These are phyloP conservation scores for Hedychridium roseum DNA, from an alignment of 2,888 invertebrate genomes.

Conservation along the genomic window DNA sequence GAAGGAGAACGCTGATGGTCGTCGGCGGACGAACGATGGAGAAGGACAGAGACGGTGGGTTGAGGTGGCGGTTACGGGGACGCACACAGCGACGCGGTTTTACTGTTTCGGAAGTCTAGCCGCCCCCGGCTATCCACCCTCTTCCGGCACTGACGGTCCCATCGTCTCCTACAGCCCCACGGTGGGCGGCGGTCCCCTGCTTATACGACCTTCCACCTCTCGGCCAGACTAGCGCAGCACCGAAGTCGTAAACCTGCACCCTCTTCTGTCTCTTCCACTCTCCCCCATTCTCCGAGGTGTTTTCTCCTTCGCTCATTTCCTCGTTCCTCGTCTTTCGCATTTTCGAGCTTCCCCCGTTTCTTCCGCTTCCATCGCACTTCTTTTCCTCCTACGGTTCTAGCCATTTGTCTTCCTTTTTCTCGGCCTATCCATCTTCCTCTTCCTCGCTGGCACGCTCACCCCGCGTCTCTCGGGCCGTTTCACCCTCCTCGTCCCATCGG, in stretches of 20 bases:
- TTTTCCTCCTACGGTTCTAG: conserved; percentile 10
- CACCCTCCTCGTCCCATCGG: conserved; percentile 31
- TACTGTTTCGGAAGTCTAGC: conserved; percentile 60
- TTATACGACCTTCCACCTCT: conserved; percentile 57
- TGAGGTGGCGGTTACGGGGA: conserved; percentile 41
- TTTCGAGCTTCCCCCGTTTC: conserved; percentile 12
- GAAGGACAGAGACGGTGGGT: conserved; percentile 18
- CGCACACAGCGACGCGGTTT: conserved; percentile 51
- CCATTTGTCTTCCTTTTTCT: conserved; percentile 18
- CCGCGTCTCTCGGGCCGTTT: conserved; percentile 23
- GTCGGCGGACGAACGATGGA: conserved; percentile 30
- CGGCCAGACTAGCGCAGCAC: conserved; percentile 52
- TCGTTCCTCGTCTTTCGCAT: conserved; percentile 13
- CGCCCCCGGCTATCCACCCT: conserved; percentile 51
- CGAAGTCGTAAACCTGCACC: conserved; percentile 52
- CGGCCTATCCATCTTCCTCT: conserved; percentile 25
- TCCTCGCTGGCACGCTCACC: conserved; percentile 15
- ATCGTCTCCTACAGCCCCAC: conserved; percentile 10
- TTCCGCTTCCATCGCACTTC: conserved; percentile 24
- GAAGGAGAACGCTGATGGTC: conserved; percentile 19
- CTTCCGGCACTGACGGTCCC: conserved; percentile 33
- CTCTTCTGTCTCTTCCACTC: conserved; percentile 29
- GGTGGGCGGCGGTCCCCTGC: conserved; percentile 33
- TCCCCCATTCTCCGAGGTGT: conserved; percentile 14
- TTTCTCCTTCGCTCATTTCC: background rate